phyloP scores from a whole-genome alignment of 2,113 vertebrate species.

The Otus sunia region DNA sequence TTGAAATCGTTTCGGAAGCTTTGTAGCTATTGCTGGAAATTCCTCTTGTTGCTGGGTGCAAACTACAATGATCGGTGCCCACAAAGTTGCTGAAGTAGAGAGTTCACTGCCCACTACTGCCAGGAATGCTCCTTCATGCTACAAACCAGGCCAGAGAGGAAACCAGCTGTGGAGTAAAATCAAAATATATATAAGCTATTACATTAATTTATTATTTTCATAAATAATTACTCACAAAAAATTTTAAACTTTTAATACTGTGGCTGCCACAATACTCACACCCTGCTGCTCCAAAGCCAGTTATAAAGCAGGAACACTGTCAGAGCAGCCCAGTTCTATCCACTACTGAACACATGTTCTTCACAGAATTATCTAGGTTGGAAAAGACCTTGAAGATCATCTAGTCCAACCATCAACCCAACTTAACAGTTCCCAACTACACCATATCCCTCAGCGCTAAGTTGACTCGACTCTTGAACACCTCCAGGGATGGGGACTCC shows the following conservation, averaged over 20 bases:
- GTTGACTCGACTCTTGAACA: too few relatives aligned
- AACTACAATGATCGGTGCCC: not conserved
- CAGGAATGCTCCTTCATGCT: not conserved
- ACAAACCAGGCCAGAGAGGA: not conserved
- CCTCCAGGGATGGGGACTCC: too few relatives aligned
- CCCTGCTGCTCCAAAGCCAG: not conserved
- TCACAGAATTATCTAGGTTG: not conserved
- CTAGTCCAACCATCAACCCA: too few relatives aligned
- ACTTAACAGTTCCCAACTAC: too few relatives aligned
- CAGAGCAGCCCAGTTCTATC: not conserved
- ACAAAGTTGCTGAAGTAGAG: not conserved
- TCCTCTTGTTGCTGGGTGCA: not conserved
- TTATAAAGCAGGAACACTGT: not conserved
- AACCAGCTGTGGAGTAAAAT: not conserved
- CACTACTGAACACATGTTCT: rapidly evolving
- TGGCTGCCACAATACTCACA: not conserved
- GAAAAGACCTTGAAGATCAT: too few relatives aligned
- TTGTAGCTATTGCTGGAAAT: not conserved
- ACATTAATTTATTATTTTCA: constrained; percentile 30
- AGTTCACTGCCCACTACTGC: not conserved
- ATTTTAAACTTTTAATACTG: not conserved
- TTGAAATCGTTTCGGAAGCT: not conserved
- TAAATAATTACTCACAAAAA: constrained; percentile 21
- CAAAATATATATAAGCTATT: not conserved
- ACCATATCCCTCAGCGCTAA: too few relatives aligned